Evolutionary conservation across 1,140 invertebrate species (phyloP), one percentile per base, ranked within the genome.

Genomic region (Microvelia longipes): DNA sequence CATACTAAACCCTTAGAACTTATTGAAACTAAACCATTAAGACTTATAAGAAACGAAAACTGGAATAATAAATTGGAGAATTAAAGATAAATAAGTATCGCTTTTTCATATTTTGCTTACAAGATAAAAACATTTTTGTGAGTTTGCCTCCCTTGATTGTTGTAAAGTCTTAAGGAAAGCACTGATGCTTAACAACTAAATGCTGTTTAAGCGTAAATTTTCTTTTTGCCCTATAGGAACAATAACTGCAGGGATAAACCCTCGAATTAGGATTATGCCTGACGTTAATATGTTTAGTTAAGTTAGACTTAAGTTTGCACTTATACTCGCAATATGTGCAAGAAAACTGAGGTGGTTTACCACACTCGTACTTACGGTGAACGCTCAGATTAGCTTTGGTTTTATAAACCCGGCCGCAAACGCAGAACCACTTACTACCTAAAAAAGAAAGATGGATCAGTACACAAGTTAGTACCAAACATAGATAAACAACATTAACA

Each of bases 301-400:
- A 90, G 80, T 91, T 88, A 87, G 89, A 89, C 81, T 90, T 90
- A 76, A 90, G 88, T 77, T 90, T 91, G 73, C 88, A 88, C 71
- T 86, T 84, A 78, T 91, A 90, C 2, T 89, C 86, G 78, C 89
- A 91, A 78, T 88, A 88, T 5, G 87, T 87, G 79, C 89, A 91
- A 74, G 88, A 86, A 77, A 90, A 90, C 77, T 90, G 88, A 0
- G 89, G 88, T 78, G 90, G 88, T 79, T 90, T 90, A 73, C 88
- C 89, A 78, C 90, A 92, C 77, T 92, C 90, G 89, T 89, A 92
- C 78, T 91, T 91, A 80, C 90, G 88, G 77, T 91, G 89, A 77
- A 79, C 77, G 69, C 80, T 80, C 26, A 82, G 73, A 61, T 80
- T 81, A 68, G 81, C 80, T 13, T 80, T 79, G 70, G 81, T 80